Conservation (phyloP, 2,888 invertebrate species). For the Hemaris fuciformis region DNA sequence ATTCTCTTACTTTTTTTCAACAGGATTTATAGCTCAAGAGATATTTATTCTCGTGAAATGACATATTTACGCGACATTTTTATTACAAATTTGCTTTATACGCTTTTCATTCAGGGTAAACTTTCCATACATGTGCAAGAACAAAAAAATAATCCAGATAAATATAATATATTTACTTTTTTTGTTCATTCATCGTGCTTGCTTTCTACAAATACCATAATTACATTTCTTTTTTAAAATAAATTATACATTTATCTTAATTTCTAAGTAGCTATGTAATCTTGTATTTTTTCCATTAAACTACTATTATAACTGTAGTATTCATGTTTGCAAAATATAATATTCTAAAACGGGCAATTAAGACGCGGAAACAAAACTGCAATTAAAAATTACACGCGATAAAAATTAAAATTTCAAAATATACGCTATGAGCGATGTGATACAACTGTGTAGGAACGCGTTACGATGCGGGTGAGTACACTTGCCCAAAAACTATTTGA, state of each 20-base stretch:
- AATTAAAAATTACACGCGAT: slow-evolving; percentile 14
- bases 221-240: neutral
- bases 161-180: too few relatives aligned
- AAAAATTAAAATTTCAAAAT: slow-evolving; percentile 6
- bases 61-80: neutral
- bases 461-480: neutral
- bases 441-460: neutral
- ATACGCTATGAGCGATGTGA: neutral
- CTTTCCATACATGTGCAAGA: neutral
- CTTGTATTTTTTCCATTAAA: neutral
- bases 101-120: neutral
- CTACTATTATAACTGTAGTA: slow-evolving; percentile 4
- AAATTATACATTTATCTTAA: neutral
- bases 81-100: neutral
- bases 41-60: slow-evolving; percentile 2
- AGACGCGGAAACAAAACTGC: slow-evolving; percentile 15
- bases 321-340: slow-evolving; percentile 9
- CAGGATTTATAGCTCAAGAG: neutral
- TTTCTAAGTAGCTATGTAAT: neutral
- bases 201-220: too few relatives aligned
- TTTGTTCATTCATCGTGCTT: too few relatives aligned
- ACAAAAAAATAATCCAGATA: neutral
- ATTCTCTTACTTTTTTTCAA: neutral
- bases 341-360: slow-evolving; percentile 11
- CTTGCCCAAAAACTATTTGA: neutral